phyloP scores from a whole-genome alignment of 1,140 invertebrate genomes.

The Lasioglossum albipes region DNA sequence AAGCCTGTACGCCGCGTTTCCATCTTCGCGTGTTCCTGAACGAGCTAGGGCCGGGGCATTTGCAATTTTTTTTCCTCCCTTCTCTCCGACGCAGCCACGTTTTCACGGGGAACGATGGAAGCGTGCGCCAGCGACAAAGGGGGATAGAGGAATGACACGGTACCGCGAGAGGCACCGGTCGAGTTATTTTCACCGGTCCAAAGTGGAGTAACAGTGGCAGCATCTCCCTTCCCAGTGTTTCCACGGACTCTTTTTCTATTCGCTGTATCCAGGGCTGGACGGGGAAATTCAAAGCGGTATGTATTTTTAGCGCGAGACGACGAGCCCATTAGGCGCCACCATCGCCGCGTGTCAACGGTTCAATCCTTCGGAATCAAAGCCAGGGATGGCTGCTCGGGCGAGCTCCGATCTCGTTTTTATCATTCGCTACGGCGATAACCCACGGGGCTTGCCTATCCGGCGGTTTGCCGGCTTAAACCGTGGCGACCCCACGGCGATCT shows the following conservation, averaged over 20 bases:
- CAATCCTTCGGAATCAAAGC: constrained; percentile 63
- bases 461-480: no score
- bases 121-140: constrained; percentile 47
- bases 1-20: constrained; percentile 55
- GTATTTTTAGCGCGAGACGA: constrained; percentile 66
- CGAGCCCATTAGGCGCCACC: constrained; percentile 67
- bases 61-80: constrained; percentile 38
- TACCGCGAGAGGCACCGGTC: constrained; percentile 56
- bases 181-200: constrained; percentile 68
- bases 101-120: constrained; percentile 45
- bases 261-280: constrained; percentile 28
- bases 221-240: not conserved
- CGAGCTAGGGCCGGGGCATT: constrained; percentile 1
- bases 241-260: constrained; percentile 1
- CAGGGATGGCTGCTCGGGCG: constrained; percentile 11
- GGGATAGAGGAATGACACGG: constrained; percentile 49
- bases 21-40: constrained; percentile 14
- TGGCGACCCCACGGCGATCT: not conserved
- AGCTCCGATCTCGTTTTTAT: constrained; percentile 37
- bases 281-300: constrained; percentile 62
- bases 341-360: constrained; percentile 48
- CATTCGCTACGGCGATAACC: not conserved
- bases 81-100: constrained; percentile 33
- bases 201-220: constrained; percentile 58
- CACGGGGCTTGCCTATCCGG: not conserved